Percentiles rank a stretch among this genome's conserved stretches.
phyloP scores from a whole-genome alignment of 2,113 vertebrate species.

The Pteronura brasiliensis region DNA sequence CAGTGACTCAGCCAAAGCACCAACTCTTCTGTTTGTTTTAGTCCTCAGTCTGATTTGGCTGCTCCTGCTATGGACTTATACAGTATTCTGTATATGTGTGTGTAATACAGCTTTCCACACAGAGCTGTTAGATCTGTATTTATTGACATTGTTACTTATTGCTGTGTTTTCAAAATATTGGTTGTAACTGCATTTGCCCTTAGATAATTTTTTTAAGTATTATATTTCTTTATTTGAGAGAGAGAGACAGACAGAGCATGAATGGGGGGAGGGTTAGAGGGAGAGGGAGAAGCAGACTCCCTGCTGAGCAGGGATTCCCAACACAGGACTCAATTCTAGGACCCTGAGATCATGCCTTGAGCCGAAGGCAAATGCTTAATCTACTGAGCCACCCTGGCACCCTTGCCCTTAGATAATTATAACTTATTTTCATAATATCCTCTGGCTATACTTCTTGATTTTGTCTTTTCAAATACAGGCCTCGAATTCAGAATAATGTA shows the following conservation, averaged over 20 bases:
- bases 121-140: not conserved
- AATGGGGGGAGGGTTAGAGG: not conserved
- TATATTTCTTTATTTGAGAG: not conserved
- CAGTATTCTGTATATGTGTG: not conserved
- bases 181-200: not conserved
- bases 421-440: not conserved
- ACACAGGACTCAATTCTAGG: not conserved
- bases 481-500: not conserved
- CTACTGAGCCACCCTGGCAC: not conserved
- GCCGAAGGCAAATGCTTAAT: not conserved
- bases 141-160: not conserved
- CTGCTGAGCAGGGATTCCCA: not conserved
- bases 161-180: not conserved
- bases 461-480: not conserved
- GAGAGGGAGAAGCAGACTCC: not conserved
- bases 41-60: not conserved
- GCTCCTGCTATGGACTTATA: not conserved
- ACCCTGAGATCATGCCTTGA: not conserved
- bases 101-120: not conserved
- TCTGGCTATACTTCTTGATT: not conserved
- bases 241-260: not conserved
- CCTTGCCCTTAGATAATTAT: not conserved
- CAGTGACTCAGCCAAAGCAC: not conserved
- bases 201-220: not conserved
- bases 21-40: not conserved